Percentiles rank a stretch among this genome's conserved stretches.
These are phyloP conservation scores for Pristionchus arcanus DNA, from an alignment of 2,888 invertebrate genomes.

Conservation along the genomic window DNA sequence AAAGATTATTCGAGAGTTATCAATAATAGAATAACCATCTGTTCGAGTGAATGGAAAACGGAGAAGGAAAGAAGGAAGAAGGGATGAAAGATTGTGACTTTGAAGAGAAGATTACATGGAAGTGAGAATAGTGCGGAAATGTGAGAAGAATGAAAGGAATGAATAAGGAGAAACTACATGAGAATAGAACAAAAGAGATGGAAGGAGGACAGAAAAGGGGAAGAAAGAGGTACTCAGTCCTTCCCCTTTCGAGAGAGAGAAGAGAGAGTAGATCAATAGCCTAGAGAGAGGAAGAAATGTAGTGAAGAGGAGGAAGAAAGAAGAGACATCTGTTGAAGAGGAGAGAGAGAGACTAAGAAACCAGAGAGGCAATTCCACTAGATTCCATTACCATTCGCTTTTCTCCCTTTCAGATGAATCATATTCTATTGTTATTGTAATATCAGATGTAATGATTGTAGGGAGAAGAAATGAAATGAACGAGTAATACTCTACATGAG, in stretches of 20 bases:
- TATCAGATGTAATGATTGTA: neutral
- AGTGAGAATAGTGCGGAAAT: neutral
- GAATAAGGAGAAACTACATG: neutral
- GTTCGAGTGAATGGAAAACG: neutral
- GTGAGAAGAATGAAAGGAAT: neutral
- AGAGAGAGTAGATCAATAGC: conserved; percentile 50
- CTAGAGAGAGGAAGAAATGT: conserved; percentile 28
- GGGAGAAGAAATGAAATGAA: neutral
- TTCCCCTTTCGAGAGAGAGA: conserved; percentile 2
- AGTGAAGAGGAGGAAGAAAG: conserved; percentile 22
- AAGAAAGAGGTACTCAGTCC: conserved; percentile 49
- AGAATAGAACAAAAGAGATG: conserved; percentile 14
- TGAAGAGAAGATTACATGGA: neutral
- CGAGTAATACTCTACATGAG: neutral
- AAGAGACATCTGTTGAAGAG: conserved; percentile 45
- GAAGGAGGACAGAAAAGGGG: conserved; percentile 10
- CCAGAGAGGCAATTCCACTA: neutral
- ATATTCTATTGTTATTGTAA: neutral
- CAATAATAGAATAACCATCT: neutral
- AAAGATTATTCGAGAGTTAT: neutral
- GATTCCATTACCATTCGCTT: conserved; percentile 16
- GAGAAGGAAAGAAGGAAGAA: conserved; percentile 3
- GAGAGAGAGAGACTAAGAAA: conserved; percentile 5
- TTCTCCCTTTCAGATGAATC: neutral
- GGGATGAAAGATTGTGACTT: neutral